A percentile compares a stretch with the other conserved stretches of the same genome.
phyloP scores from a whole-genome alignment of 2,797 vertebrate genomes.

The Pseudochirops corinnae region DNA sequence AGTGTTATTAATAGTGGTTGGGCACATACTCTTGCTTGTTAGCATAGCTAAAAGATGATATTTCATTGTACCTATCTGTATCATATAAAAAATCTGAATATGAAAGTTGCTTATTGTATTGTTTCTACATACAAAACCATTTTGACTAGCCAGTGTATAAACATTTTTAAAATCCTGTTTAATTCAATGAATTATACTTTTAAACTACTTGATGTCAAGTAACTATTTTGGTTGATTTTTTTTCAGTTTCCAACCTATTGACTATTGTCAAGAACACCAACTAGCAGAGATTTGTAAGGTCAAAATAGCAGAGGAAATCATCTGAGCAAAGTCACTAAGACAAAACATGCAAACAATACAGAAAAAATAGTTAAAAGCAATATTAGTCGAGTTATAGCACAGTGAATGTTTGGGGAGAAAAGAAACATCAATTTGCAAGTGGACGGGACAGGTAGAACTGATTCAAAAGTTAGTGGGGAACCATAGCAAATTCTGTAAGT shows the following conservation, averaged over 20 bases:
- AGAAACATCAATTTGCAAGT: neutral
- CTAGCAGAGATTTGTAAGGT: neutral
- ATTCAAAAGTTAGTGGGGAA: neutral
- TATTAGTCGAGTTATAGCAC: neutral
- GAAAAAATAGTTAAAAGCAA: neutral
- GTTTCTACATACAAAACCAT: neutral
- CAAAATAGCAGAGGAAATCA: neutral
- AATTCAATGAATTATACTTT: neutral
- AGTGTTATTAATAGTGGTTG: neutral
- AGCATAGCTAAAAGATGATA: neutral
- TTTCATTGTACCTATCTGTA: neutral
- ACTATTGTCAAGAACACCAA: neutral
- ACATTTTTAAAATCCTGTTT: neutral
- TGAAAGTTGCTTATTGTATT: neutral
- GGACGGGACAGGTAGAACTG: neutral
- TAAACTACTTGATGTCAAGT: neutral
- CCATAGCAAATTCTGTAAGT: neutral
- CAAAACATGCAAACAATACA: neutral
- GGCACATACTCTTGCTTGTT: neutral
- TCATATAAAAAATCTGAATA: neutral
- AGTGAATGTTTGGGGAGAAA: neutral
- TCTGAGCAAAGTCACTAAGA: neutral
- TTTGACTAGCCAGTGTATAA: neutral
- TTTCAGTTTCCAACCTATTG: neutral
- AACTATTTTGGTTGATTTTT: neutral